Evolutionary conservation across 1,140 invertebrate genomes (phyloP), one percentile per base, ranked within the genome.

Genomic region (Calliopsis andreniformis): DNA sequence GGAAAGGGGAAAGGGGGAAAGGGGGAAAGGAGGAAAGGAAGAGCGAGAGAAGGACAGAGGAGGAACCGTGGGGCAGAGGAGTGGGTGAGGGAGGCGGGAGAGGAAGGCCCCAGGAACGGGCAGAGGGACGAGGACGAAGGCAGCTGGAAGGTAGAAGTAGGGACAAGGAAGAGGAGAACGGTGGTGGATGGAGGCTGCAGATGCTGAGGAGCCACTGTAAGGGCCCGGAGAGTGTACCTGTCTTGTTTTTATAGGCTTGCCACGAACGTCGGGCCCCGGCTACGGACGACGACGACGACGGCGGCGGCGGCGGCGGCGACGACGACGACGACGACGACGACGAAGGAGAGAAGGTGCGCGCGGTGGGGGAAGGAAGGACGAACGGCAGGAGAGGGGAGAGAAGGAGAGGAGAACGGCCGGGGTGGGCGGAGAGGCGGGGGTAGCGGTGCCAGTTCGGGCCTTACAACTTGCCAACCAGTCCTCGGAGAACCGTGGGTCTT

Each of bases 231-330:
- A 91, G 91, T 91, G 89, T 91, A 92, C 90, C 90, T 90, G 90
- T 91, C 90, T 91, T 92, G 91, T 91, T 91, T 91, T 92, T 92
- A 90, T 91, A 92, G 89, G 88, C 87, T 89, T 86, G 75, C 87
- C 88, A 88, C n/a, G 89, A 88, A 88, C 87, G 88, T 83, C 83
- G 86, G 79, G 84, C 85, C 87, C 81, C 42, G 86, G 69, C 75
- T 68, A 83, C 67, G 76, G 30, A 51, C 56, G 59, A 79, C 78
- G 71, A 63, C 56, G 47, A 71, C 66, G 66, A 67, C 62, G 62
- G 70, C 59, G 66, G 51, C 58, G 78, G 58, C 42, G 72, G 56
- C 8, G 64, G 28, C 20, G 49, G 28, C 51, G 59, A 64, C 8
- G 77, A 56, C 47, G 77, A 32, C 12, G 62, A 67, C 20, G 53